Evolutionary conservation across 2,113 vertebrate species (phyloP), one percentile per base, ranked within the genome.

Genomic region (Rhegmatorhina hoffmannsi): DNA sequence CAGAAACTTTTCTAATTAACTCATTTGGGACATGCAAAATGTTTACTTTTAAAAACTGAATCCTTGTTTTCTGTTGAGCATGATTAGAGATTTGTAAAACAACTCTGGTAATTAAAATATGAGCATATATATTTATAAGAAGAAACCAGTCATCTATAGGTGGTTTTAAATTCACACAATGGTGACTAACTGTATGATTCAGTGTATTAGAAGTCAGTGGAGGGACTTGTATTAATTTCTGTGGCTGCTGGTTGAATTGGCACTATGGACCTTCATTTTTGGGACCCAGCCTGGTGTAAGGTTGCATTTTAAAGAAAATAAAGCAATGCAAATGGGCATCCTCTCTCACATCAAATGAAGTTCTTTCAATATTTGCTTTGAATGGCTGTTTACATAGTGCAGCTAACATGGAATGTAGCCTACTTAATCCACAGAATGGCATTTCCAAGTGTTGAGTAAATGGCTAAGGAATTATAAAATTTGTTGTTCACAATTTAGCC

Each of bases 351-450:
- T 95, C 84, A 94, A 72, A 68, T 91, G 31, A 94, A 77, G 43
- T 77, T 70, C 68, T 94, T 38, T 90, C 92, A 88, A 95, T 93
- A 85, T 94, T 97, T 94, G 85, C 20, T 87, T 67, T 20, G 77
- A 92, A 77, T 68, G 40, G 25, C 38, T 84, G 31, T 77, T 95
- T 90, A n/a, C 66, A 94, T 87, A 94, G 64, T 79, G 29, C 21
- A 78, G 68, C 82, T 91, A 88, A 84, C 43, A 74, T 74, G 67
- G 64, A 89, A 25, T 33, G 62, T 46, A 75, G 85, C 70, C 86
- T 75, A 10, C 13, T 50, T 95, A 77, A 69, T 79, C 60, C 68
- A 89, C 62, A 76, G 82, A 92, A 38, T 70, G 64, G 79, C 31
- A 80, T 89, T 92, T 95, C 90, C 70, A 92, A 90, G 64, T 82